Conservation (phyloP, 2,113 vertebrate species). For the Columba livia region DNA sequence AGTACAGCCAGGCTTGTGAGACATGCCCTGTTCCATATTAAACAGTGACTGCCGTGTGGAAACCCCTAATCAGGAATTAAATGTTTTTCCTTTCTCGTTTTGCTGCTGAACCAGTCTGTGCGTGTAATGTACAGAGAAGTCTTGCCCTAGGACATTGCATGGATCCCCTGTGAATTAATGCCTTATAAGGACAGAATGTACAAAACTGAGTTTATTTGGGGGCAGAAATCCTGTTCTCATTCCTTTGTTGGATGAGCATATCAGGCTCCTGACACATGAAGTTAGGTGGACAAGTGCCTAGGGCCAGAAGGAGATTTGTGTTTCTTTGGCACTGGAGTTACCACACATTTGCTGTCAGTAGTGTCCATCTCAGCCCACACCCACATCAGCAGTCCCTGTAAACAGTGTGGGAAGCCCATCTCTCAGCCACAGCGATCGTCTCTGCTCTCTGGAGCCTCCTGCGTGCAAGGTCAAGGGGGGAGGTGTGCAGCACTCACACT, state of each 20-base stretch:
- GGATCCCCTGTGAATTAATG: neutral
- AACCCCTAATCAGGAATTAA: neutral
- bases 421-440: neutral
- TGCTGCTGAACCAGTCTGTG: neutral
- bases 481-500: neutral
- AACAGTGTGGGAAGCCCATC: neutral
- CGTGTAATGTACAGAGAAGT: neutral
- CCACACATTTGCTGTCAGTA: neutral
- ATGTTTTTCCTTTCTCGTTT: neutral
- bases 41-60: neutral
- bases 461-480: neutral
- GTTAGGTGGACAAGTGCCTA: neutral
- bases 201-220: neutral
- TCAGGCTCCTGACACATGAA: neutral
- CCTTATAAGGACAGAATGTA: neutral
- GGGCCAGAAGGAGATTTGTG: neutral
- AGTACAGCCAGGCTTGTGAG: neutral
- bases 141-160: accelerated
- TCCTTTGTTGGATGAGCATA: neutral
- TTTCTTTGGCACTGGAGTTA: neutral
- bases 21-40: neutral
- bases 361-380: neutral
- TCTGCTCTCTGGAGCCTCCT: neutral
- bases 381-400: neutral
- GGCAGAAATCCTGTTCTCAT: neutral